Base-by-base conservation (phyloP, 2,797 vertebrate species). In the Chelon labrosus region DNA sequence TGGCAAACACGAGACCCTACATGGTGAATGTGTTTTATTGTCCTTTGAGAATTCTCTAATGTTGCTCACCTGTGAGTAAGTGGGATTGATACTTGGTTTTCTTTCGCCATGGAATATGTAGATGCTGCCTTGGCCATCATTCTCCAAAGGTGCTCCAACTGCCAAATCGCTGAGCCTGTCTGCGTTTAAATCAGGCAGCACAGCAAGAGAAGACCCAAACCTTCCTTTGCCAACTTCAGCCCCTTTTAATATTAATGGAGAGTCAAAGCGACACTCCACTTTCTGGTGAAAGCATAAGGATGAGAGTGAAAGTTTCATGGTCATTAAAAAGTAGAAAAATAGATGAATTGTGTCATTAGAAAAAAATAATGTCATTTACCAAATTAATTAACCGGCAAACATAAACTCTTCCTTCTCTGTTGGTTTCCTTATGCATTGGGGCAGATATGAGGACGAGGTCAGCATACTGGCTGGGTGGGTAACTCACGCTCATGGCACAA, bases 361-460 rank as follows among this genome's bases (percentile, higher is more conserved):
- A 64, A 8, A 47, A 56, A 61, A 1, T 2, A 61, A 1, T 2
- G 31, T 31, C 0, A 73, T 61, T 92, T 88, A 95, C 94, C 89
- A 1, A 10, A 38, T 0, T 0, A 8, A 0, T 17, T 54, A 91
- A 0, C 38, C 0, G 17, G 74, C 91, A 95, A 65, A 92, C 83
- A 19, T 91, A 93, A 73, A 95, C 93, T 70, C 84, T 81, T 89
- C 81, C 96, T 88, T 87, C 95, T 81, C 74, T 71, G 0, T 68
- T 78, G 61, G 5, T 42, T 10, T 83, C 92, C 47, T 0, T 83
- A 88, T 92, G 91, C 86, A 95, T 91, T 0, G 96, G 96, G 17
- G 96, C 93, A 0, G 96, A 96, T 1, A 97, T 91, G 57, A 97
- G 92, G 62, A 97, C 65, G 1, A 96, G 52, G 41, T 96, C 93